phyloP scores from a whole-genome alignment of 2,888 invertebrate species.

The Metalampra italica region DNA sequence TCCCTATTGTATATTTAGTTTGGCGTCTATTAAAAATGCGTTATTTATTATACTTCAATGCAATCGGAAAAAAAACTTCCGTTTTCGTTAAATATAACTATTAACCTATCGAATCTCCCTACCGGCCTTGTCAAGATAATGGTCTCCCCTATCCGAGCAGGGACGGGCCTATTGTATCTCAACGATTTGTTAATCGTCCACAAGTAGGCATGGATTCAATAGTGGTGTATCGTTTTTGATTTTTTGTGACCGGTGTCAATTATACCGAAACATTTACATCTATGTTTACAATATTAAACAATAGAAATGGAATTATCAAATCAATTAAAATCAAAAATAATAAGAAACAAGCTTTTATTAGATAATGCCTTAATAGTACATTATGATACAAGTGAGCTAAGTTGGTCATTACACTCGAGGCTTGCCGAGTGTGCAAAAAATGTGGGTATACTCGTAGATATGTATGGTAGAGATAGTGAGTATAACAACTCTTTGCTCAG shows the following conservation, averaged over 20 bases:
- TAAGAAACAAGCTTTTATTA: no score
- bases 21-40: conserved; percentile 8
- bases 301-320: no score
- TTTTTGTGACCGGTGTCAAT: neutral
- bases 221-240: conserved; percentile 25
- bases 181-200: conserved; percentile 54
- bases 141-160: conserved; percentile 37
- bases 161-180: conserved; percentile 39
- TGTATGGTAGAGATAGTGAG: no score
- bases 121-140: conserved; percentile 24
- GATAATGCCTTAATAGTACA: no score
- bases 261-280: no score
- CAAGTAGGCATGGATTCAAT: conserved; percentile 37
- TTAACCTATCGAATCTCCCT: conserved; percentile 17
- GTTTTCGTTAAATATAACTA: conserved; percentile 21
- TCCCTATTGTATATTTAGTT: neutral
- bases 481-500: no score
- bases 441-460: no score
- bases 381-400: no score
- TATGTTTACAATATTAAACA: no score
- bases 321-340: no score
- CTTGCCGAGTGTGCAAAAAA: no score
- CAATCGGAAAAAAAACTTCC: conserved; percentile 16
- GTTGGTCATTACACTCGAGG: no score
- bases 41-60: conserved; percentile 12